phyloP scores from a whole-genome alignment of 2,888 invertebrate species.

The Mystacides longicornis region DNA sequence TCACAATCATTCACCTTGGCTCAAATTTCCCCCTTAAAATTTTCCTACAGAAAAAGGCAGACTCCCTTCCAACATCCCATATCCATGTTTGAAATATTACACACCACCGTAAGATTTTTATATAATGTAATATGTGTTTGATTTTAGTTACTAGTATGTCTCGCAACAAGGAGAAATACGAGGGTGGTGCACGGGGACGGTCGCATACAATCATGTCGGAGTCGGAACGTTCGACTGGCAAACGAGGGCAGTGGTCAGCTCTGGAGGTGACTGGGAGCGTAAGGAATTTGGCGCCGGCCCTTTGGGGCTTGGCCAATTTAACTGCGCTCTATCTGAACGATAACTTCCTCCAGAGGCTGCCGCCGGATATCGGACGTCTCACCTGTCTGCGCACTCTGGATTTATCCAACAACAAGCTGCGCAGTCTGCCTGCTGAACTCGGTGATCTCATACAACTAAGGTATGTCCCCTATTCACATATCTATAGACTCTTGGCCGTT shows the following conservation, averaged over 20 bases:
- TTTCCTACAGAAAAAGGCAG: too few species aligned
- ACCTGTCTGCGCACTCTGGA: slow-evolving; percentile 82
- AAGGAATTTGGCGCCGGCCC: slow-evolving; percentile 82
- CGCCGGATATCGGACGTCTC: slow-evolving; percentile 82
- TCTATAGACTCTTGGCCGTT: background rate
- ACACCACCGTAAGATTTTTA: too few species aligned
- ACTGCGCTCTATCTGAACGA: slow-evolving; percentile 94
- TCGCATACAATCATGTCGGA: slow-evolving; percentile 87
- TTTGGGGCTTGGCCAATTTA: slow-evolving; percentile 88
- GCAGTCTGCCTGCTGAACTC: slow-evolving; percentile 90
- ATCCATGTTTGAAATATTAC: too few species aligned
- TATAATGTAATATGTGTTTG: too few species aligned
- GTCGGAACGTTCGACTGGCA: slow-evolving; percentile 87
- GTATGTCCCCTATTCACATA: slow-evolving; percentile 39
- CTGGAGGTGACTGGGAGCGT: slow-evolving; percentile 91
- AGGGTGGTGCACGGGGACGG: slow-evolving; percentile 64
- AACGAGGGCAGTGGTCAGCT: slow-evolving; percentile 81
- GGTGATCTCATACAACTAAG: slow-evolving; percentile 94
- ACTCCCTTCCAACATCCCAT: too few species aligned
- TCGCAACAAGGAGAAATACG: slow-evolving; percentile 86
- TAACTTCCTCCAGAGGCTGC: slow-evolving; percentile 86
- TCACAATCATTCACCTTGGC: too few species aligned
- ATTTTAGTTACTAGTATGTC: slow-evolving; percentile 41
- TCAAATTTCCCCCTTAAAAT: too few species aligned
- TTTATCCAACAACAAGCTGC: slow-evolving; percentile 89